Conservation (phyloP, 92 coral and sea anemone species). For the Palythoa heliodiscus region DNA sequence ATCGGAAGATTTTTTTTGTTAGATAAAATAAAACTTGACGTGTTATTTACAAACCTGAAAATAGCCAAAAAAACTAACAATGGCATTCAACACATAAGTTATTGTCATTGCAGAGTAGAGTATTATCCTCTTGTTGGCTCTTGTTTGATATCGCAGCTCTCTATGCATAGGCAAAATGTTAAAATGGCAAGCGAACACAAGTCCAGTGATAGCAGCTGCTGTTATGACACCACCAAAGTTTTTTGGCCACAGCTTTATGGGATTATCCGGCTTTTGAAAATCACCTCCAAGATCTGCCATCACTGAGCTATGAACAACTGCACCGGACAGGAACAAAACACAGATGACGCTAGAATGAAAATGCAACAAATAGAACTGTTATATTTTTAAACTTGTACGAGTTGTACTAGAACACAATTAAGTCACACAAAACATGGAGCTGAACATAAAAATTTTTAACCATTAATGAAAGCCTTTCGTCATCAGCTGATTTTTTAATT, state of each 20-base stretch:
- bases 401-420: neutral
- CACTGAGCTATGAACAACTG: conserved; percentile 64
- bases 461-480: neutral
- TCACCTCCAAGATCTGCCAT: conserved; percentile 70
- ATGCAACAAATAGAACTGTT: neutral
- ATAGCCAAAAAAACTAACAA: conserved; percentile 82
- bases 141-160: conserved; percentile 80
- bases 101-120: conserved; percentile 82
- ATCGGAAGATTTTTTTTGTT: too few species aligned
- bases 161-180: conserved; percentile 90
- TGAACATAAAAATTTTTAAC: neutral
- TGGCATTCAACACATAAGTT: conserved; percentile 67
- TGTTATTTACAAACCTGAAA: conserved; percentile 65
- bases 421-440: too few species aligned
- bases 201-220: conserved; percentile 66
- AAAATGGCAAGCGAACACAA: conserved; percentile 88
- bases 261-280: conserved; percentile 55
- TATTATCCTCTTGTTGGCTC: conserved; percentile 77
- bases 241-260: conserved; percentile 81
- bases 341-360: conserved; percentile 64
- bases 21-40: too few species aligned
- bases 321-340: conserved; percentile 72
- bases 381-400: too few species aligned
- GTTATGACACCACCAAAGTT: conserved; percentile 79
- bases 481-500: too few species aligned